Evolutionary conservation across 1,140 invertebrate species (phyloP), one percentile per base, ranked within the genome.

Genomic region (Hylaeus volcanicus): DNA sequence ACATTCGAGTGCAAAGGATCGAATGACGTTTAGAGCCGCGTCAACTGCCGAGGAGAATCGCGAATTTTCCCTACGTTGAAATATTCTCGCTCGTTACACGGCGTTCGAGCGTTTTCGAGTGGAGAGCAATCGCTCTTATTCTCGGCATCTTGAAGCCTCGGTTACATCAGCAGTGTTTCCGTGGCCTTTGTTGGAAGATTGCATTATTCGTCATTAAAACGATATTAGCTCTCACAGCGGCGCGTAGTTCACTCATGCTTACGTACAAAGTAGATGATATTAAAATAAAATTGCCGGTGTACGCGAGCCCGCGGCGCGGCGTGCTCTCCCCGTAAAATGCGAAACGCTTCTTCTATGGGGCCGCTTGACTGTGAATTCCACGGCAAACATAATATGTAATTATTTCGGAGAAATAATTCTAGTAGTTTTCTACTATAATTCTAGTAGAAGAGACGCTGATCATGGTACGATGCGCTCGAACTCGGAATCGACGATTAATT

Each of bases 191-290:
- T n/a, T 53, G 71, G 61, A 66, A 75, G 79, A 84, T 86, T 74
- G 83, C 79, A 85, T 86, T 82, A 85, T 80, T 82, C 71, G 79
- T 64, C 74, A 83, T 86, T 86, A 88, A 88, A 86, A 88, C 74
- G 82, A 65, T 85, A 85, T 80, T 84, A 85, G 73, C 76, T 76
- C 72, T 68, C 41, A 41, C 63, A 26, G 60, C 55, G 82, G 43
- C 73, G 63, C n/a, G 69, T 26, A 51, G 63, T 80, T 65, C 45
- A 83, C 84, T 84, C 70, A 39, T 69, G 79, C 45, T 79, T 84
- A 72, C 43, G 37, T 68, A 68, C 58, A 64, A 70, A 64, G 76
- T 70, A 69, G 66, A 71, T 39, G 55, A 11, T 78, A 78, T 72
- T 76, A 76, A 60, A 69, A 79, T 79, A 55, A 83, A 83, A 74